A percentile compares a stretch with the other conserved stretches of the same genome.
Conservation (phyloP, 2,113 vertebrate genomes). For the Micromys minutus region DNA sequence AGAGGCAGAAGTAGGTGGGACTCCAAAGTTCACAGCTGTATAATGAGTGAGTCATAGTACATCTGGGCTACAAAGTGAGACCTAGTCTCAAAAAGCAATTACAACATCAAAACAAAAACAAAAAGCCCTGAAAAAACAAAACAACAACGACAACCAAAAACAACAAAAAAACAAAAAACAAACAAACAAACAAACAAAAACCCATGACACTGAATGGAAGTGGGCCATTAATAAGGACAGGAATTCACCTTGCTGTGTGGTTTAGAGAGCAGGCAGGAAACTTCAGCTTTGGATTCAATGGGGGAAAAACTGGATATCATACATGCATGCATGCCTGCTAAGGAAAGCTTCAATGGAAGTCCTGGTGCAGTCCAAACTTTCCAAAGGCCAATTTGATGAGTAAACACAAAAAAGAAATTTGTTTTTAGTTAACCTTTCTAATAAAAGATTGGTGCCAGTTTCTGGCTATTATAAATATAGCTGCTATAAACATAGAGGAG, state of each 20-base stretch:
- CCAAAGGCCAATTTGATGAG: conserved; percentile 33
- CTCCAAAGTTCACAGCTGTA: background rate
- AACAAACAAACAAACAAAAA: too few species aligned
- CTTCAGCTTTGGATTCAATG: background rate
- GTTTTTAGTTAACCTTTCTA: too few species aligned
- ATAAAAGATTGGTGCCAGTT: too few species aligned
- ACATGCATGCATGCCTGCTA: background rate
- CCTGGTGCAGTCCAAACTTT: conserved; percentile 56
- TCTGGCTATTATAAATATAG: too few species aligned
- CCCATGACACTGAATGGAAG: background rate
- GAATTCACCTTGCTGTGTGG: background rate
- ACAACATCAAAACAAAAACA: background rate
- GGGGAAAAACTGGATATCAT: too few species aligned
- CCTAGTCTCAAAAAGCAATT: background rate
- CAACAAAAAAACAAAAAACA: too few species aligned
- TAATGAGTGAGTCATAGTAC: background rate
- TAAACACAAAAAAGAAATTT: conserved; percentile 79
- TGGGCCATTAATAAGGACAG: background rate
- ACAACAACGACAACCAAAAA: too few species aligned
- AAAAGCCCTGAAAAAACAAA: too few species aligned
- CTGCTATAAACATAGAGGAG: too few species aligned
- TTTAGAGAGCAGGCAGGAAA: background rate
- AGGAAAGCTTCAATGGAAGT: conserved; percentile 19
- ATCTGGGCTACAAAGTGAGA: background rate
- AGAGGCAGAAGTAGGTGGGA: background rate